Conservation (phyloP, 2,113 vertebrate genomes). For the Glareola pratincola region DNA sequence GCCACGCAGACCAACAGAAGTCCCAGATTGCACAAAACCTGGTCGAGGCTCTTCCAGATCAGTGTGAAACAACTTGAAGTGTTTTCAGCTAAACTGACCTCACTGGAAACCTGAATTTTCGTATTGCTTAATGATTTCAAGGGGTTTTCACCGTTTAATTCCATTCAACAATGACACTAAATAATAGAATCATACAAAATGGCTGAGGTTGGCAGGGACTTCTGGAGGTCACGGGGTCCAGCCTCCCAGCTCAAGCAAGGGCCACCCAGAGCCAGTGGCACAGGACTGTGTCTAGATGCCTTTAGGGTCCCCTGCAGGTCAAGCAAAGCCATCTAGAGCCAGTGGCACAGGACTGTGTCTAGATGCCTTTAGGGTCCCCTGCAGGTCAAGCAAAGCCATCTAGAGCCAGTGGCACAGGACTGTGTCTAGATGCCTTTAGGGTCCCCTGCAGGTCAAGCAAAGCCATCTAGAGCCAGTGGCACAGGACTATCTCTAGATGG, state of each 20-base stretch:
- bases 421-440: too few relatives aligned
- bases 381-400: neutral
- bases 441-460: neutral
- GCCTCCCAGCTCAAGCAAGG: neutral
- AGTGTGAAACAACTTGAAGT: neutral
- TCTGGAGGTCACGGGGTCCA: neutral
- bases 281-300: rapidly evolving
- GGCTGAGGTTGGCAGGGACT: neutral
- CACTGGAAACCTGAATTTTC: neutral
- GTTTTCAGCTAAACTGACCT: neutral
- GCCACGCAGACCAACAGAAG: neutral
- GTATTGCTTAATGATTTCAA: neutral
- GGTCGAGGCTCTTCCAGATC: neutral
- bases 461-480: rapidly evolving
- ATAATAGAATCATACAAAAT: neutral
- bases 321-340: neutral
- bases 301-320: too few relatives aligned
- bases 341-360: rapidly evolving
- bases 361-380: too few relatives aligned
- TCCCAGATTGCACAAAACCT: rapidly evolving
- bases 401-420: rapidly evolving
- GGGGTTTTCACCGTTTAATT: neutral
- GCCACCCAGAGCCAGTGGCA: rapidly evolving
- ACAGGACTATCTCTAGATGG: rapidly evolving
- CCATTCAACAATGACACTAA: neutral